Percentiles rank a stretch among this genome's conserved stretches.
Evolutionary conservation across 2,797 vertebrate genomes (phyloP).

Genomic region (Otolemur crassicaudatus): DNA sequence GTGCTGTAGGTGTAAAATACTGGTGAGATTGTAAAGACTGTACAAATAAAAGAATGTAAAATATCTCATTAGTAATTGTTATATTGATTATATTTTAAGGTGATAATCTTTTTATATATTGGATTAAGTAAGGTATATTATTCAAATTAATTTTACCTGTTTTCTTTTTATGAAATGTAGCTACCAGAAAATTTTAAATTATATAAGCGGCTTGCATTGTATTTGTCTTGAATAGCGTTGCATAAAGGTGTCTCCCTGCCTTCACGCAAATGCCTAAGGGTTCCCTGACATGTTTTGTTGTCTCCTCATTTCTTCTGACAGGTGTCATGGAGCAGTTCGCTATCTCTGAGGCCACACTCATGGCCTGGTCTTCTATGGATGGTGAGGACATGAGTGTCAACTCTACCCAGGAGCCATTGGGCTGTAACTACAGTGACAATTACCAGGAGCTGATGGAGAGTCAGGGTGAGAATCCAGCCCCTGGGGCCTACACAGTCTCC

Average conservation of each 20-base stretch:
- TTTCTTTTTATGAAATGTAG: neutral
- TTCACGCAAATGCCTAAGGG: neutral
- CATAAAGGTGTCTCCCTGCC: neutral
- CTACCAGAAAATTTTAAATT: neutral
- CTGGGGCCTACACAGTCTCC: neutral
- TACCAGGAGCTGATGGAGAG: conserved; percentile 95
- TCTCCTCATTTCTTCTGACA: conserved; percentile 52
- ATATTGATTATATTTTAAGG: neutral
- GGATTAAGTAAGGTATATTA: neutral
- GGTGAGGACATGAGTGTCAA: conserved; percentile 96
- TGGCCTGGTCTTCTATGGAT: conserved; percentile 99
- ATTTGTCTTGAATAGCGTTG: neutral
- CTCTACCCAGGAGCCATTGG: conserved; percentile 96
- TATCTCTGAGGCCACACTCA: conserved; percentile 97
- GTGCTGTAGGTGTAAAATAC: neutral
- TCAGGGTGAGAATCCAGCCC: conserved; percentile 86
- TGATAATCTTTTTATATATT: neutral
- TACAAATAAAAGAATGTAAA: neutral
- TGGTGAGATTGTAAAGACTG: neutral
- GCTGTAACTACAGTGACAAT: conserved; percentile 93
- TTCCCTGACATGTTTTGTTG: neutral
- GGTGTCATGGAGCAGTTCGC: conserved; percentile 99
- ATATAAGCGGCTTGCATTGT: neutral
- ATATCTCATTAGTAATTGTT: neutral
- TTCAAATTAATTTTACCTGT: neutral